Evolutionary conservation across 2,113 vertebrate species (phyloP), one percentile per base, ranked within the genome.

Genomic region (Pavo muticus): DNA sequence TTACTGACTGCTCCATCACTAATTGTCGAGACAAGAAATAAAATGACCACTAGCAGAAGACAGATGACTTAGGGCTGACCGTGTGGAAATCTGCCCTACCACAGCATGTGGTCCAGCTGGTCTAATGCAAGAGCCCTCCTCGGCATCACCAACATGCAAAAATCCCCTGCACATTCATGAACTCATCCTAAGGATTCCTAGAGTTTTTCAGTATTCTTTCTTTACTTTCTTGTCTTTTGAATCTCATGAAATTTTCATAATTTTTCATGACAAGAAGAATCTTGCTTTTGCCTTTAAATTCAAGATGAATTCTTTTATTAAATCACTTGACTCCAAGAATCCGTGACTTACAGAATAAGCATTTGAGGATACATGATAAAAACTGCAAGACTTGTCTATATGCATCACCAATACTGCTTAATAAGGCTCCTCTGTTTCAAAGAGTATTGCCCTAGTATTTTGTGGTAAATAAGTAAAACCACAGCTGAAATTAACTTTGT

Each of bases 21-120:
- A 44, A 88, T 59, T 94, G 89, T 54, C 42, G 17, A 45, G 56
- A 84, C 57, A 82, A 88, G 57, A 88, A 85, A 94, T 29, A 72
- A 82, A 76, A 27, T 32, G 65, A 86, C 39, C 54, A 7, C 23
- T 72, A 90, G 8, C 54, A 79, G 57, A 80, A 52, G 40, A 69
- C 27, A 37, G n/a, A 15, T 65, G 25, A 57, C 54, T 88, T 21
- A 16, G 29, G 47, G 27, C 45, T 2, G 3, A 23, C 65, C 19
- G 40, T 0, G 2, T 4, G 30, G 74, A 14, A 72, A 40, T 12
- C 30, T n/a, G 64, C 61, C 69, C 45, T 10, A 0, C 8, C 9
- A 12, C 0, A 1, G 18, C 15, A 3, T 9, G 16, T 39, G n/a
- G 39, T 23, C 57, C 45, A 50, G 15, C n/a, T 29, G 60, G 13